Base-by-base conservation (phyloP, 2,888 invertebrate genomes). In the Nomada hirtipes region DNA sequence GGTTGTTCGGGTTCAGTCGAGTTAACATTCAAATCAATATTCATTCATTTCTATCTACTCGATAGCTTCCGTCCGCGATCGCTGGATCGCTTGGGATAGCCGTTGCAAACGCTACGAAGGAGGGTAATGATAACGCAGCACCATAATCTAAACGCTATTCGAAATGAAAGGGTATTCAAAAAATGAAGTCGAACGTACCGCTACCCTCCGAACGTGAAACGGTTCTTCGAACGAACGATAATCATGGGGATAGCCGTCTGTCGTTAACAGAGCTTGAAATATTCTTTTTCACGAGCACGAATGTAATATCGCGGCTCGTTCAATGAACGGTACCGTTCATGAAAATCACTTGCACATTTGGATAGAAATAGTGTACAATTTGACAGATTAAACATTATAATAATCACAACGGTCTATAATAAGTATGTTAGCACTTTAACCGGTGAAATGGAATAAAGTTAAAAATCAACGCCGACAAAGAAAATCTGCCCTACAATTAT, bases 21-120 rank as follows among this genome's bases (percentile, higher is more conserved):
- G 81, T 89, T 84, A 81, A 82, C 77, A 88, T 88, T 86, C 82
- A 81, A 89, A 85, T 88, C 86, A 85, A 88, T 88, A 85, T 77
- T 77, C 70, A 85, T 87, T 89, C 77, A 80, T 83, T 55, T 60
- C 44, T 67, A 57, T 67, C 63, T 53, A 67, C 70, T 57, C 42
- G 65, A 76, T 70, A 53, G 63, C 60, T 55, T 76, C 65, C 53
- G 50, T 76, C 52, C 67, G 57, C 73, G 57, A 50, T 71, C 53
- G 52, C 11, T 50, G 23, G 44, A 47, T 42, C 36, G 72, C 63
- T 36, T 7, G 36, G 36, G 70, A 83, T 79, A 75, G 55, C 47
- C 59, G 75, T 60, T 44, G 53, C 55, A 20, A 68, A 73, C 52
- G 42, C 4, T 7, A 11, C 2, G 55, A 52, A 36, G 70, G 23